Evolutionary conservation across 2,888 invertebrate species (phyloP).

Genomic region (Vanessa cardui): DNA sequence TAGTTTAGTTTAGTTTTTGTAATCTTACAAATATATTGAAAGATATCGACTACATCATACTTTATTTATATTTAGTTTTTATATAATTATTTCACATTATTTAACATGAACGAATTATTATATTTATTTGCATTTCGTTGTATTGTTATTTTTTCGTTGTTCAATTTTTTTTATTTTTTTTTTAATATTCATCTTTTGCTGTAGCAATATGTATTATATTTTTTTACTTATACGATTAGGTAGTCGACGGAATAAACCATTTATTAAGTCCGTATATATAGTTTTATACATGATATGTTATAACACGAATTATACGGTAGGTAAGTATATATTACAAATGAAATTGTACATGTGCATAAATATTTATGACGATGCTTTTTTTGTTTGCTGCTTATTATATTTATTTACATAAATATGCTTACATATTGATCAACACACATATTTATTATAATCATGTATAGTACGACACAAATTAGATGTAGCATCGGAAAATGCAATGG

Average conservation of each 20-base stretch:
- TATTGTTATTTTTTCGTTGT: conserved; percentile 33
- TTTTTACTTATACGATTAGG: neutral
- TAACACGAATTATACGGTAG: conserved; percentile 18
- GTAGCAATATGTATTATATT: conserved; percentile 17
- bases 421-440: neutral
- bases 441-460: conserved; percentile 1
- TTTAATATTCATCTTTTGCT: conserved; percentile 12
- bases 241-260: neutral
- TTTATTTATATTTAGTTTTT: conserved; percentile 17
- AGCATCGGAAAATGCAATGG: too few species aligned
- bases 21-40: neutral
- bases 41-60: neutral
- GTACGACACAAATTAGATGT: too few species aligned
- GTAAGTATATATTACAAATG: conserved; percentile 43
- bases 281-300: neutral
- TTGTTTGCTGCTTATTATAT: conserved; percentile 70
- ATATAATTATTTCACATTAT: conserved; percentile 28
- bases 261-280: neutral
- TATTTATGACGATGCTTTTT: conserved; percentile 58
- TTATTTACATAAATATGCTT: conserved; percentile 42
- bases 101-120: conserved; percentile 23
- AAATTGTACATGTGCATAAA: conserved; percentile 47
- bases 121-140: conserved; percentile 55
- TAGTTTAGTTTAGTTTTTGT: conserved; percentile 4
- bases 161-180: conserved; percentile 14